Evolutionary conservation across 2,113 vertebrate species (phyloP).

Genomic region (Xenopus laevis): DNA sequence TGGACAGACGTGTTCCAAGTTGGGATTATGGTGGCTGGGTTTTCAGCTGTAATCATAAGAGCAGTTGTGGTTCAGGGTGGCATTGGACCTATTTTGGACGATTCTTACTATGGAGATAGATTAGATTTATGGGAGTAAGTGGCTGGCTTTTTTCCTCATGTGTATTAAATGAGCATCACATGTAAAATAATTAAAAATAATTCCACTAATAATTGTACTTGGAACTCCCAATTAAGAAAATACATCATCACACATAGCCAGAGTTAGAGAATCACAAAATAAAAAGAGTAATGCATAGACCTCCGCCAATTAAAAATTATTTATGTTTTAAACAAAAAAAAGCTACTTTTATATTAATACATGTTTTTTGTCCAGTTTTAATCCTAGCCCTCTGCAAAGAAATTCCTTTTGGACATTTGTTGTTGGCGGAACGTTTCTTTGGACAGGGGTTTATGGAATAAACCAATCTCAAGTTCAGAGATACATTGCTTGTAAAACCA

Average conservation of each 20-base stretch:
- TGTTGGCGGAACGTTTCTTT: slow-evolving; percentile 83
- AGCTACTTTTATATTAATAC: background rate
- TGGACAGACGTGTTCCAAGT: slow-evolving; percentile 91
- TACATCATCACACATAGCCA: too few relatives aligned
- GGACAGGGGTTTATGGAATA: slow-evolving; percentile 81
- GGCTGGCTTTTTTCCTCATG: background rate
- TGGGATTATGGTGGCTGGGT: slow-evolving; percentile 82
- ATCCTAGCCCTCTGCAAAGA: slow-evolving; percentile 81
- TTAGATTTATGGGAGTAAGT: slow-evolving; percentile 87
- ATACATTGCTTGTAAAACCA: slow-evolving; percentile 89
- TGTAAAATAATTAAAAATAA: too few relatives aligned
- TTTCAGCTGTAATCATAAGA: slow-evolving; percentile 76
- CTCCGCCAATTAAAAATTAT: background rate
- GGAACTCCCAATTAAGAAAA: too few relatives aligned
- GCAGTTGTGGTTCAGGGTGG: slow-evolving; percentile 70
- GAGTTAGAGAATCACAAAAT: too few relatives aligned
- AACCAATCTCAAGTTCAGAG: slow-evolving; percentile 94
- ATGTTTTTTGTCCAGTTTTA: slow-evolving; percentile 70
- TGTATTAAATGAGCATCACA: too few relatives aligned
- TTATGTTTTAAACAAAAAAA: background rate
- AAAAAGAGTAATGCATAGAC: background rate
- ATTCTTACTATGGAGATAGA: slow-evolving; percentile 75
- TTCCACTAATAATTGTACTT: too few relatives aligned
- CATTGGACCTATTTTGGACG: slow-evolving; percentile 66
- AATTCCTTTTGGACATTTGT: slow-evolving; percentile 91